These are phyloP conservation scores for Tipula confusa DNA, from an alignment of 2,888 invertebrate genomes.

Conservation along the genomic window DNA sequence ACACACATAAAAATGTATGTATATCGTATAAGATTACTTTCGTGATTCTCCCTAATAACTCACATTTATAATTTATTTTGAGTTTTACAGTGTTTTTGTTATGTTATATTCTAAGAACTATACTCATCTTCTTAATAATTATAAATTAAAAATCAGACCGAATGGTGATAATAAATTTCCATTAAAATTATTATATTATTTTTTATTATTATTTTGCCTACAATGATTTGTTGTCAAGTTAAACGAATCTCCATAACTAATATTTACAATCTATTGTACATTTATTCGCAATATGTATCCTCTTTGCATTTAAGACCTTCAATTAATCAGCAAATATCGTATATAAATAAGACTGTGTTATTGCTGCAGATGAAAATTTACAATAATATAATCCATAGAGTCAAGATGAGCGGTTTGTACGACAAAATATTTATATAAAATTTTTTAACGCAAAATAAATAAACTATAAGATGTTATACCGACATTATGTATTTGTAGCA, in stretches of 20 bases:
- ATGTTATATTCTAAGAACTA: constrained; percentile 25
- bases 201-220: neutral
- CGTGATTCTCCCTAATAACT: neutral
- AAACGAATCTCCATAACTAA: constrained; percentile 16
- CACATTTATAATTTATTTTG: neutral
- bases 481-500: neutral
- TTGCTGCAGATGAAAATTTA: neutral
- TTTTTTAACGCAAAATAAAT: neutral
- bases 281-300: neutral
- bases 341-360: neutral
- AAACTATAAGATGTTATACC: constrained; percentile 3
- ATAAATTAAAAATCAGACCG: neutral
- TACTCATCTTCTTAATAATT: neutral
- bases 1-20: neutral
- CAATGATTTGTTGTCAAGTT: constrained; percentile 6
- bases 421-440: neutral
- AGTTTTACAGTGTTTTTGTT: neutral
- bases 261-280: constrained; percentile 3
- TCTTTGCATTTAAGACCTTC: neutral
- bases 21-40: neutral
- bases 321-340: neutral
- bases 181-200: neutral
- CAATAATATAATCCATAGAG: neutral
- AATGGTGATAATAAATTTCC: constrained; percentile 3
- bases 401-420: constrained; percentile 3